A percentile compares a stretch with the other conserved stretches of the same genome.
phyloP scores from a whole-genome alignment of 1,140 invertebrate genomes.

The Nautilus pompilius region DNA sequence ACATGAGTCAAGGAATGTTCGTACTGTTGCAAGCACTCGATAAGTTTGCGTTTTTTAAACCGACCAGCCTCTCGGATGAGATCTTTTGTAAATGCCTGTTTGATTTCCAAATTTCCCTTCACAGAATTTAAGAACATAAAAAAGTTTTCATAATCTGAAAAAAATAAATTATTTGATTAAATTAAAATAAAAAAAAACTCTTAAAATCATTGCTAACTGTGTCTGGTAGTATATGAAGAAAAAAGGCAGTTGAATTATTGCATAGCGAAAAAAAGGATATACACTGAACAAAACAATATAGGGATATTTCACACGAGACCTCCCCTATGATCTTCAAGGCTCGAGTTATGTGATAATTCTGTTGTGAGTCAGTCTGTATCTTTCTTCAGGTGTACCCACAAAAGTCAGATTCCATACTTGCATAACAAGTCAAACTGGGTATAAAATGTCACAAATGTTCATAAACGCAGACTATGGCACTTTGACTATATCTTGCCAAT shows the following conservation, averaged over 20 bases:
- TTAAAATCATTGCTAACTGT: conserved; percentile 8
- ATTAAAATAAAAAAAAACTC: conserved; percentile 51
- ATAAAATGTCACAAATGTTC: too few species aligned
- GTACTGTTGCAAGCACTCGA: conserved; percentile 56
- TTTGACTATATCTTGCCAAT: too few species aligned
- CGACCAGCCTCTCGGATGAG: conserved; percentile 75
- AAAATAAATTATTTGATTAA: conserved; percentile 34
- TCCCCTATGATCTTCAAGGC: too few species aligned
- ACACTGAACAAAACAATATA: background rate
- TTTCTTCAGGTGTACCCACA: too few species aligned
- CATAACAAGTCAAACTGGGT: too few species aligned
- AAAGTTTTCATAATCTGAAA: conserved; percentile 71
- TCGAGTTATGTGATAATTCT: too few species aligned
- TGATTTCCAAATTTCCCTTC: conserved; percentile 69
- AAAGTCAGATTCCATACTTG: too few species aligned
- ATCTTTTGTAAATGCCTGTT: conserved; percentile 69
- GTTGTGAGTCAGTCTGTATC: too few species aligned
- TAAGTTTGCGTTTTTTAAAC: conserved; percentile 76
- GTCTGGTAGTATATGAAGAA: background rate
- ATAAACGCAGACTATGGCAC: too few species aligned
- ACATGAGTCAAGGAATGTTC: conserved; percentile 35
- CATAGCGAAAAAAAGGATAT: background rate
- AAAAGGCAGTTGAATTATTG: background rate
- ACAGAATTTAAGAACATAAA: conserved; percentile 70
- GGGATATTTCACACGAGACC: background rate